A percentile compares a stretch with the other conserved stretches of the same genome.
phyloP scores from a whole-genome alignment of 2,888 invertebrate genomes.

The Neocrepidodera transversa region DNA sequence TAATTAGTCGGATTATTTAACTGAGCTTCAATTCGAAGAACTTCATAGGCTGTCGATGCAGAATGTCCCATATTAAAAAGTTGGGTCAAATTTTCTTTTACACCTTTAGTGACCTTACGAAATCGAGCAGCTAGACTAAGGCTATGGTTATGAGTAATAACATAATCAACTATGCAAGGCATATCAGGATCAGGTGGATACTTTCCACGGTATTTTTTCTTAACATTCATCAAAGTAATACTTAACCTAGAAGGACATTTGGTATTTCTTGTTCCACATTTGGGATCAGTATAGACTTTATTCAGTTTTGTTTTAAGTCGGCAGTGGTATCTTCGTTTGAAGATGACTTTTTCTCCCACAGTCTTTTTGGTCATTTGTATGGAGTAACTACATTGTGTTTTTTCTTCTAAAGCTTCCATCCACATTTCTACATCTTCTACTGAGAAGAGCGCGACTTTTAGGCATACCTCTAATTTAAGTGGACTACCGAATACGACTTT shows the following conservation, averaged over 20 bases:
- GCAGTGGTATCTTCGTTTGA: slow-evolving; percentile 18
- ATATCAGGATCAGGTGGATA: slow-evolving; percentile 19
- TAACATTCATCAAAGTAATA: slow-evolving; percentile 8
- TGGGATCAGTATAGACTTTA: slow-evolving; percentile 5
- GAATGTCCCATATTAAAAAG: slow-evolving; percentile 14
- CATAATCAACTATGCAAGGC: slow-evolving; percentile 22
- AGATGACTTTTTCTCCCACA: slow-evolving; percentile 15
- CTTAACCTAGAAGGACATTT: slow-evolving; percentile 14
- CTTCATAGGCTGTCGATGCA: slow-evolving; percentile 18
- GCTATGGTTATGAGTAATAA: slow-evolving; percentile 17
- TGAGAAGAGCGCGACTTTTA: slow-evolving; percentile 15
- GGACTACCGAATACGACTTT: slow-evolving; percentile 18
- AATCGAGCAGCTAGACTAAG: slow-evolving; percentile 9
- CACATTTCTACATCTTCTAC: slow-evolving; percentile 9
- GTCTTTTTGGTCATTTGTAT: slow-evolving; percentile 18
- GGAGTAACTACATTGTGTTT: slow-evolving; percentile 22
- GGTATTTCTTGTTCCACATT: slow-evolving; percentile 16
- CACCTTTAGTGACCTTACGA: slow-evolving; percentile 11
- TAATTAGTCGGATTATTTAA: slow-evolving; percentile 15
- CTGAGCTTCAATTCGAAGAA: slow-evolving; percentile 14
- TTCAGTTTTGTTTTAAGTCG: slow-evolving; percentile 12
- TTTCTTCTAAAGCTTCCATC: slow-evolving; percentile 23
- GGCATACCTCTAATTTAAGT: slow-evolving; percentile 13
- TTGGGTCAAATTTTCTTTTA: slow-evolving; percentile 4
- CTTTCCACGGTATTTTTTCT: slow-evolving; percentile 19